phyloP scores from a whole-genome alignment of 2,888 invertebrate genomes.

The Melolontha melolontha region DNA sequence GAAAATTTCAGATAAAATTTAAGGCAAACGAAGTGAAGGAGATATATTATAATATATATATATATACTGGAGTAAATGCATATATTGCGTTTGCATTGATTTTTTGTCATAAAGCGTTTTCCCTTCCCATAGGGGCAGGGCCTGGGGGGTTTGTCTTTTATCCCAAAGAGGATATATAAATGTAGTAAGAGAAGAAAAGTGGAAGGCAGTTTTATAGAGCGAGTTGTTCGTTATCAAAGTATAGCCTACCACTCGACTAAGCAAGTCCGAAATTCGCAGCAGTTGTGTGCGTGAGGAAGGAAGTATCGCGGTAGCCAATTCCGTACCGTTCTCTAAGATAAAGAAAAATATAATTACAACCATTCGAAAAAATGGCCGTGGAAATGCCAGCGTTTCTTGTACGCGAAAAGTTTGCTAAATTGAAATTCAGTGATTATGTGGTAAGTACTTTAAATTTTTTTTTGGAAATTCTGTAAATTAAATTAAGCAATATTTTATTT shows the following conservation, averaged over 20 bases:
- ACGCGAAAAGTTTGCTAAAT: constrained; percentile 57
- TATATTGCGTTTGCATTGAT: constrained; percentile 5
- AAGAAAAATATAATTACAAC: neutral
- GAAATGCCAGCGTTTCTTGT: constrained; percentile 54
- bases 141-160: constrained; percentile 15
- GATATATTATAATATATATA: too few species aligned
- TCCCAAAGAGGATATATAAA: constrained; percentile 13
- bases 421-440: constrained; percentile 57
- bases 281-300: too few species aligned
- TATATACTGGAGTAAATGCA: neutral
- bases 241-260: neutral
- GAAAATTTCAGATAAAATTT: too few species aligned
- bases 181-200: constrained; percentile 5
- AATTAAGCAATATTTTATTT: too few species aligned
- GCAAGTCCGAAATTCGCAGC: too few species aligned
- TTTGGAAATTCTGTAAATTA: neutral
- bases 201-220: constrained; percentile 4
- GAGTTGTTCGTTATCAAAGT: neutral
- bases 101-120: constrained; percentile 12
- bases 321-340: neutral
- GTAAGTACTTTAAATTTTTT: constrained; percentile 49
- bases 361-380: constrained; percentile 53
- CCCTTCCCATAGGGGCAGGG: constrained; percentile 4
- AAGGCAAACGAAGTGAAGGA: too few species aligned
- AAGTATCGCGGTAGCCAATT: too few species aligned